Evolutionary conservation across 2,797 vertebrate genomes (phyloP), one percentile per base, ranked within the genome.

Genomic region (Mallotus villosus): DNA sequence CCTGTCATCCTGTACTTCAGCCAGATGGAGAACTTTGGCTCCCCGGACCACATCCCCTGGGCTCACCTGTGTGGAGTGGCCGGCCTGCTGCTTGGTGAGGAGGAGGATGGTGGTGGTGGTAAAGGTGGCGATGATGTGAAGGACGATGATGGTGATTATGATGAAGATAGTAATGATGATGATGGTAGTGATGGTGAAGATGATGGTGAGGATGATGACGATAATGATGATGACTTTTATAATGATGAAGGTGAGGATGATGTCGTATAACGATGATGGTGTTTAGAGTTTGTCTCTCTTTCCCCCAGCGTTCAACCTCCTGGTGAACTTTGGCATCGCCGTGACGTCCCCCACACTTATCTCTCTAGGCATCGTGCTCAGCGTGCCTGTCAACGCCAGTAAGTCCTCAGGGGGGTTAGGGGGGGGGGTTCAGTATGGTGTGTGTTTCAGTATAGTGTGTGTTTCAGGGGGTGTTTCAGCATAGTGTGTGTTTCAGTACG

Each of bases 301-400:
- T 86, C 82, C 65, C 63, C 86, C 92, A 99, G 97, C 96, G 88
- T 99, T 99, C 92, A 99, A 97, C 91, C 83, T 99, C 84, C 92
- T 98, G 88, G 91, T 98, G 82, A 98, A 99, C 91, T 99, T 99
- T 88, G 97, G 97, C 81, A 95, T 99, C 53, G 97, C 97, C n/a
- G 89, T 99, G 81, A 99, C 97, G 0, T 97, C 97, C 82, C 97
- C 97, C 16, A 98, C 93, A 12, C 88, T 97, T 88, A 98, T 99
- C 89, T 99, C 97, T 67, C 92, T 98, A 22, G 97, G 97, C 81
- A 96, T 99, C 74, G 95, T 99, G 84, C 84, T 99, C 80, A 99
- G 97, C 81, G 96, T 99, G 75, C 97, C 97, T 84, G 96, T 97
- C 76, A 99, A 98, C 57, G 97, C 96, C 70, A 92, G 97, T 98